Base-by-base conservation (phyloP, 2,888 invertebrate genomes). In the Helleia helle region DNA sequence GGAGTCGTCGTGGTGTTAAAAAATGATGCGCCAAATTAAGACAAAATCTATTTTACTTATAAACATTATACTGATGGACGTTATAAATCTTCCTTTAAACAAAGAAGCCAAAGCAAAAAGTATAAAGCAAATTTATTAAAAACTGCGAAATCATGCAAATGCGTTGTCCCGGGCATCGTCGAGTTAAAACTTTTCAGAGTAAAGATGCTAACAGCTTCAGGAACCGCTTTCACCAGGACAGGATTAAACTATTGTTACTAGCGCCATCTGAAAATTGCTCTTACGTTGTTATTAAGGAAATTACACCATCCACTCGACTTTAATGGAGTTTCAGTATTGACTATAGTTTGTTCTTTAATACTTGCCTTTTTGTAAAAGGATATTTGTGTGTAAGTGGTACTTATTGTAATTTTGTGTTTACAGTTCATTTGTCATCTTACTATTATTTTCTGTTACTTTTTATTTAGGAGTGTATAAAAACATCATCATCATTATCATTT, bases 131-230 rank as follows among this genome's bases (percentile, higher is more conserved):
- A 29, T 38, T 38, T 38, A 38, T 38, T 34, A 28, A 29, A 28
- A 29, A 38, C 18, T 29, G 6, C 18, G 13, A 38, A 29, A 29
- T 38, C 5, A 29, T 29, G 38, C 29, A 29, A 28, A 38, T 38
- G 28, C 13, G 17, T 17, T 31, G 31, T 18, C 4, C 31, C 31
- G 18, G 18, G 11, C 9, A 15, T 5, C 31, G 18, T 12, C 28
- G 28, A 28, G n/a, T 29, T 13, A 38, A 38, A 28, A 13, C 22
- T 22, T 22, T 38, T 38, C 22, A 9, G 26, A 29, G 13, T 13
- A 17, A 29, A 38, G 29, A 38, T 13, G 9, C 22, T 38, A 12
- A 13, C 8, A n/a, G 11, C 15, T 31, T 31, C 5, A 6, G 17
- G 15, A 31, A 5, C 17, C 17, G 17, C 18, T 18, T 17, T 5